These are phyloP conservation scores for Oedothorax gibbosus DNA, from an alignment of 1,140 invertebrate species.

Conservation along the genomic window DNA sequence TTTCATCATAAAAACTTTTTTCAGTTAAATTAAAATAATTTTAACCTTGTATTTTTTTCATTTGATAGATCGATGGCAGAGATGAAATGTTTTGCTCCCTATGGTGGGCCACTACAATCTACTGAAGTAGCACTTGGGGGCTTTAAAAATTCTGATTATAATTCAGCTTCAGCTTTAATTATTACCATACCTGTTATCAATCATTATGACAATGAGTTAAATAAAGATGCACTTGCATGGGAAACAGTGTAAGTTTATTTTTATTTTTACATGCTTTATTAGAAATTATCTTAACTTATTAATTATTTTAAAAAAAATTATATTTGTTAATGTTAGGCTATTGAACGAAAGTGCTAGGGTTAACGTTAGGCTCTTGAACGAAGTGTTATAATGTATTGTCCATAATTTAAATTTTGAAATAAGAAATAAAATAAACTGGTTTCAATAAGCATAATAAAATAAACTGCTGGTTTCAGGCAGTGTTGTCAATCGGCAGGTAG, in stretches of 20 bases:
- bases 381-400: not conserved
- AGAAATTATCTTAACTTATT: no score
- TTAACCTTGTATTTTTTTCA: no score
- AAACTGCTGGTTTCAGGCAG: no score
- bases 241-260: slow-evolving; percentile 77
- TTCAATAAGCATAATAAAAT: no score
- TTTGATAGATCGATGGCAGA: slow-evolving; percentile 38
- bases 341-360: not conserved
- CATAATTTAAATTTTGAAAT: no score
- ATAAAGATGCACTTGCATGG: slow-evolving; percentile 85
- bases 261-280: not conserved
- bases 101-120: slow-evolving; percentile 87
- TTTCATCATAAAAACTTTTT: no score
- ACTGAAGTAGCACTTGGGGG: slow-evolving; percentile 94
- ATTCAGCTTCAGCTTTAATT: slow-evolving; percentile 89
- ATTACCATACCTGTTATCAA: slow-evolving; percentile 92
- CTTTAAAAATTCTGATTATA: slow-evolving; percentile 80
- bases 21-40: no score
- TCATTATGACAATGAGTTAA: slow-evolving; percentile 79
- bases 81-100: slow-evolving; percentile 81
- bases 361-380: not conserved
- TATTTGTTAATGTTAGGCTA: not conserved
- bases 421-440: no score
- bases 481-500: no score
- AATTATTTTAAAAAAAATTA: not conserved